A percentile compares a stretch with the other conserved stretches of the same genome.
These are phyloP conservation scores for Cherax destructor DNA, from an alignment of 1,140 invertebrate genomes.

Conservation along the genomic window DNA sequence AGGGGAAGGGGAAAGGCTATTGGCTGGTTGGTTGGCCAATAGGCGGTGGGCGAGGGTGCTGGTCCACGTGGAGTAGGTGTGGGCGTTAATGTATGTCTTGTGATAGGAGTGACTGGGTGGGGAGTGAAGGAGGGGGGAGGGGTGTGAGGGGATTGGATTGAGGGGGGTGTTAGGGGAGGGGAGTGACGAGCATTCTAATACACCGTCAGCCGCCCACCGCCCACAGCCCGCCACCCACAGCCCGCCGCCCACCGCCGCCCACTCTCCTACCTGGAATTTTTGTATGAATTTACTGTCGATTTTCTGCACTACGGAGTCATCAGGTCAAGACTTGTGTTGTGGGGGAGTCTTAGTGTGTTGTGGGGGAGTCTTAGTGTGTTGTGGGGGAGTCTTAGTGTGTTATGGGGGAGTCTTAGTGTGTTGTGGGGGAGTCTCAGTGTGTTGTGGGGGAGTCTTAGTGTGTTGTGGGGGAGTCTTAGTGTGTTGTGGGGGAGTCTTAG, in stretches of 20 bases:
- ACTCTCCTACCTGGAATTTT: conserved; percentile 23
- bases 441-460: no score
- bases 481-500: no score
- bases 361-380: no score
- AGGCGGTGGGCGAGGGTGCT: neutral
- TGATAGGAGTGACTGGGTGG: conserved; percentile 16
- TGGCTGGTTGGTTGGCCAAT: neutral
- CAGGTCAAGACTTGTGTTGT: no score
- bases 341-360: neutral
- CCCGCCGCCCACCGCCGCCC: neutral
- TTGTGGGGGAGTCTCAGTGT: no score
- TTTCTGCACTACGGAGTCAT: conserved; percentile 21
- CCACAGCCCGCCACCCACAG: no score
- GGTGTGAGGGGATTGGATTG: no score
- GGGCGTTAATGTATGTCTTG: conserved; percentile 42
- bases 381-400: no score
- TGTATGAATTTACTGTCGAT: conserved; percentile 46
- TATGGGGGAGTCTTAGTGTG: no score
- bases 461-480: no score
- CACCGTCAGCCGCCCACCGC: neutral
- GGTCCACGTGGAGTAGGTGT: conserved; percentile 41
- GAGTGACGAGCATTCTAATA: conserved; percentile 39
- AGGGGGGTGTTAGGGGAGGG: no score
- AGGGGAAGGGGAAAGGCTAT: neutral
- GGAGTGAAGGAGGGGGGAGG: no score